Percentiles rank a stretch among this genome's conserved stretches.
Conservation (phyloP, 2,113 vertebrate genomes). For the Nansenia antarctica region DNA sequence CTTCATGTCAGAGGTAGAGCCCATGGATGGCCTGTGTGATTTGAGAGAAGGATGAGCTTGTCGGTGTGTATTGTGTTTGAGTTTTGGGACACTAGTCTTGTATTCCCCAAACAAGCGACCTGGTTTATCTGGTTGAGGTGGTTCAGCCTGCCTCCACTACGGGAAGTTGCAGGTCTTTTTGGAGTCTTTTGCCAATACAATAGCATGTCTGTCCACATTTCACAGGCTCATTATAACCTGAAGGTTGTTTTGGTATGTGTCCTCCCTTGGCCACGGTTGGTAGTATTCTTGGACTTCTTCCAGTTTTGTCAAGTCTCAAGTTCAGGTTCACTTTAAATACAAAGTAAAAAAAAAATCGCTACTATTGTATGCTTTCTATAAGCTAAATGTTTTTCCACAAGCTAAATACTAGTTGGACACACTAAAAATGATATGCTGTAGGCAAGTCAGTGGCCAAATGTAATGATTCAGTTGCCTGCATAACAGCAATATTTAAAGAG, state of each 20-base stretch:
- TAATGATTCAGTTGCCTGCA: too few species aligned
- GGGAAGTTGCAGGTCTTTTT: neutral
- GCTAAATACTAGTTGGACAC: too few species aligned
- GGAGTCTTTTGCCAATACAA: constrained; percentile 5
- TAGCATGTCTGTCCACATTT: constrained; percentile 41
- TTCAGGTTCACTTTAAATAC: neutral
- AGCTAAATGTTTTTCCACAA: too few species aligned
- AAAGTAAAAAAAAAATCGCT: too few species aligned
- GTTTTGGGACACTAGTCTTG: neutral
- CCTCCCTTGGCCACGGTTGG: constrained; percentile 33
- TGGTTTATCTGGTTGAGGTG: constrained; percentile 53
- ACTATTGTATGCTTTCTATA: too few species aligned
- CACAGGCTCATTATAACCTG: constrained; percentile 30
- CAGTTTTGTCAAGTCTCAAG: constrained; percentile 45
- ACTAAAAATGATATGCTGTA: too few species aligned
- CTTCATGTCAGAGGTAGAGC: neutral
- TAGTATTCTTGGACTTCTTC: constrained; percentile 33
- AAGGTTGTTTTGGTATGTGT: constrained; percentile 46
- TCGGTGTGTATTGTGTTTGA: neutral
- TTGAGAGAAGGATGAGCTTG: neutral
- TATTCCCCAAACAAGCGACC: constrained; percentile 30
- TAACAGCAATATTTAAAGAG: too few species aligned
- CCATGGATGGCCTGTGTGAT: neutral
- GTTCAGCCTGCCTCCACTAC: constrained; percentile 44
- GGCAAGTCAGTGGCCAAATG: too few species aligned